Conservation (phyloP, 2,113 vertebrate species). For the Piaya cayana region DNA sequence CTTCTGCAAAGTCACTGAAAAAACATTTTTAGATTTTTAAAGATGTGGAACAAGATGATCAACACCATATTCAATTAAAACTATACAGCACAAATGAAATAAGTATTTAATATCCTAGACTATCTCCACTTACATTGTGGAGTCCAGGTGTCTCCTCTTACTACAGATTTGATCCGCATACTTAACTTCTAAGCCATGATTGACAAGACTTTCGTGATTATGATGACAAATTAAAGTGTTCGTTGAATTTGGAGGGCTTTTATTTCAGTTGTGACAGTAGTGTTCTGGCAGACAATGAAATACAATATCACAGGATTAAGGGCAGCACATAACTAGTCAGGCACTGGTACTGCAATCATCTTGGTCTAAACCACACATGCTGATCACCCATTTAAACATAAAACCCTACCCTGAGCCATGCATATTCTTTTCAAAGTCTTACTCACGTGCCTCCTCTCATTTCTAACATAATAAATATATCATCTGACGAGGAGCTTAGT, state of each 20-base stretch:
- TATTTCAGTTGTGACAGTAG: conserved; percentile 74
- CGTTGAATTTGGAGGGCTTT: conserved; percentile 64
- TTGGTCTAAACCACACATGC: conserved; percentile 63
- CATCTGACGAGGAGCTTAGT: conserved; percentile 73
- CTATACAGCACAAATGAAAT: not conserved
- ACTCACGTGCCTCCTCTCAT: conserved; percentile 65
- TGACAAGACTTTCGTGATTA: conserved; percentile 70
- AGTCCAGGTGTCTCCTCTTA: conserved; percentile 67
- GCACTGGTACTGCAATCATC: conserved; percentile 64
- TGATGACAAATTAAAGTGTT: conserved; percentile 74
- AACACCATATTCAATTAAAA: not conserved
- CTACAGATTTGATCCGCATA: conserved; percentile 56
- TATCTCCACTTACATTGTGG: conserved; percentile 37
- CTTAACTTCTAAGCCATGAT: conserved; percentile 69
- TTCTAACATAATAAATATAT: conserved; percentile 72
- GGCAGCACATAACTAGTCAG: conserved; percentile 62
- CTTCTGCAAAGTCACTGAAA: not conserved
- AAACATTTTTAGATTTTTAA: not conserved
- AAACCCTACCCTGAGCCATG: conserved; percentile 55
- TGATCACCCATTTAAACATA: conserved; percentile 74
- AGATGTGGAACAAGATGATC: not conserved
- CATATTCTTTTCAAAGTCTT: conserved; percentile 75
- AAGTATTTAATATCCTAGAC: conserved; percentile 36
- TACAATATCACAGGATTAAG: conserved; percentile 78
- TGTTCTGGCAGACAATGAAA: conserved; percentile 74